phyloP scores from a whole-genome alignment of 1,140 invertebrate genomes.

The Aphelinus atriplicis region DNA sequence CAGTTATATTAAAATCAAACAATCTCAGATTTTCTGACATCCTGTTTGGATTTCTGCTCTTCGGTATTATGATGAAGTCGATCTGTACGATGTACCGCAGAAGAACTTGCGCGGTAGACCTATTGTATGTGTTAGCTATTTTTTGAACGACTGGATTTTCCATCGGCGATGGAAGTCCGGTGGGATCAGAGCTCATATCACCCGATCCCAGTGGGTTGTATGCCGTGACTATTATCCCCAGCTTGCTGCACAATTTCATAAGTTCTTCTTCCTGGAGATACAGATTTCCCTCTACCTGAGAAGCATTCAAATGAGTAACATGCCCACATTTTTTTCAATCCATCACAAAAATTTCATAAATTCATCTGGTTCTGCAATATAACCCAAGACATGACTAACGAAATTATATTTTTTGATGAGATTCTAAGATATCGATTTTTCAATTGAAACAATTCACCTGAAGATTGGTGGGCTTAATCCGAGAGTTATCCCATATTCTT shows the following conservation, averaged over 20 bases:
- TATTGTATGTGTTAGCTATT: slow-evolving; percentile 75
- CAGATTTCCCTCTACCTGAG: slow-evolving; percentile 82
- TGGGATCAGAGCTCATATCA: slow-evolving; percentile 5
- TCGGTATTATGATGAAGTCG: slow-evolving; percentile 82
- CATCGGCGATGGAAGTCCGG: slow-evolving; percentile 71
- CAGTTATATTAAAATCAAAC: slow-evolving; percentile 66
- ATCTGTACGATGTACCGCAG: slow-evolving; percentile 79
- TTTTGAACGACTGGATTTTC: slow-evolving; percentile 72
- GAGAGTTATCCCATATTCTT: slow-evolving; percentile 69
- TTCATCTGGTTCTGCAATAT: too few relatives aligned
- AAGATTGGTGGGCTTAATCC: slow-evolving; percentile 70
- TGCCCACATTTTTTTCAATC: not conserved
- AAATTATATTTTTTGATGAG: not conserved
- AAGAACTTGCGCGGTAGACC: slow-evolving; percentile 80
- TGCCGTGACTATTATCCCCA: slow-evolving; percentile 80
- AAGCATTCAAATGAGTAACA: not conserved
- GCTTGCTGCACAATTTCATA: slow-evolving; percentile 75
- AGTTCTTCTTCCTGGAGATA: slow-evolving; percentile 84
- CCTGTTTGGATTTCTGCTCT: slow-evolving; percentile 78
- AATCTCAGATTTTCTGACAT: slow-evolving; percentile 63
- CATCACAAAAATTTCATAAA: too few relatives aligned
- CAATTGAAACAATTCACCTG: slow-evolving; percentile 64
- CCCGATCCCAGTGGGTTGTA: slow-evolving; percentile 85
- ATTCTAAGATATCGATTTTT: not conserved
- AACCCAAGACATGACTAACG: not conserved